Evolutionary conservation across 2,797 vertebrate species (phyloP).

Genomic region (Falco naumanni): DNA sequence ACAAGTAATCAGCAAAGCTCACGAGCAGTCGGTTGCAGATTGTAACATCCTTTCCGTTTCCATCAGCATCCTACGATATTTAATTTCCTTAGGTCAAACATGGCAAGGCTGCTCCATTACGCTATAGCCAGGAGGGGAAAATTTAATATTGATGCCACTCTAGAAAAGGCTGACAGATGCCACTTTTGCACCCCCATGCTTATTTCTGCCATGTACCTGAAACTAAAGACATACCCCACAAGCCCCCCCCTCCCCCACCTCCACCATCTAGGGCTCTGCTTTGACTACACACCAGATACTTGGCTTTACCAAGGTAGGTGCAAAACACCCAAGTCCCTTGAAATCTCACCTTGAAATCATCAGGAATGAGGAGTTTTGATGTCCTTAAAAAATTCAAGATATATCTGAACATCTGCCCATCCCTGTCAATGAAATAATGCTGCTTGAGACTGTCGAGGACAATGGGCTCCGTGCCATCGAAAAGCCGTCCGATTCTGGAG

Average conservation of each 20-base stretch:
- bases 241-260: neutral
- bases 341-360: conserved; percentile 97
- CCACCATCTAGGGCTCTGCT: conserved; percentile 47
- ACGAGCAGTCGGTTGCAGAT: neutral
- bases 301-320: neutral
- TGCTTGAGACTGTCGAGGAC: conserved; percentile 99
- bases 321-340: neutral
- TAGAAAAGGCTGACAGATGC: neutral
- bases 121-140: neutral
- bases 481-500: conserved; percentile 94
- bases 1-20: neutral
- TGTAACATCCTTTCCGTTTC: neutral
- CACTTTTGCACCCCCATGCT: neutral
- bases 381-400: conserved; percentile 98
- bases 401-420: conserved; percentile 99
- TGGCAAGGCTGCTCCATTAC: neutral
- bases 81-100: neutral
- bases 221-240: neutral
- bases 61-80: neutral
- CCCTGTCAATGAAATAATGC: conserved; percentile 98
- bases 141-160: neutral
- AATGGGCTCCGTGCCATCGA: conserved; percentile 97
- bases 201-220: neutral
- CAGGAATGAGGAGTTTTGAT: conserved; percentile 95
- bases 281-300: neutral